Base-by-base conservation (phyloP, 2,797 vertebrate genomes). In the Helarctos malayanus region DNA sequence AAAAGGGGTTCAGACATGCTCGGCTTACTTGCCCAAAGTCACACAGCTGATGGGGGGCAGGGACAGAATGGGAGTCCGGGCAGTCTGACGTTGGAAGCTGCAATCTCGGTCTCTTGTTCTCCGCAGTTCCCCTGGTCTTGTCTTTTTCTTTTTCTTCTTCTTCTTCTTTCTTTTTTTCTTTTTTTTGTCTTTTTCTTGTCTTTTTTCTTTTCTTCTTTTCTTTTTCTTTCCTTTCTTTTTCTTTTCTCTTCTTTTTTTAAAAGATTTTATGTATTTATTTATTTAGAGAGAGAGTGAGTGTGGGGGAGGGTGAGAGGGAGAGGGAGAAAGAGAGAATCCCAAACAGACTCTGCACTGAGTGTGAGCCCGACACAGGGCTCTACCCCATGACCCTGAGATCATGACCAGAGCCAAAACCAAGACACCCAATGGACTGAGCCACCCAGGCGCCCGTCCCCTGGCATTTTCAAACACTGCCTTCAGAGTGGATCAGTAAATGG, bases 51-150 rank as follows among this genome's bases (percentile, higher is more conserved):
- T 79, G 29, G 29, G 57, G 4, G 16, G 49, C 49, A 61, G 29
- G 56, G 47, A 63, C 4, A 12, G 35, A 65, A 41, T 29, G 4
- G 35, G 9, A 19, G 32, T 19, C 23, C 35, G 3, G 29, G 32
- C 3, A 2, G 23, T 27, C 75, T 76, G 56, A 63, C 9, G 65
- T 41, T 3, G 15, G 16, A 63, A 75, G 13, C 47, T 11, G 27
- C 38, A 1, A 21, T 63, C 27, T 71, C 3, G 86, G 57, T 38
- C 25, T 52, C 85, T 79, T 35, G 7, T 8, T 71, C 47, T 65
- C 9, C 0, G 0, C 21, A n/a, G 35, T 35, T 61, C 15, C 41
- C 0, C 13, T 35, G 54, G 12, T n/a, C n/a, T 35, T 35, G 8
- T 68, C 63, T 68, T 63, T 54, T 7, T 54, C 13, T 13, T 52